Evolutionary conservation across 2,797 vertebrate genomes (phyloP), one percentile per base, ranked within the genome.

Genomic region (Percopsis omiscomaycus): DNA sequence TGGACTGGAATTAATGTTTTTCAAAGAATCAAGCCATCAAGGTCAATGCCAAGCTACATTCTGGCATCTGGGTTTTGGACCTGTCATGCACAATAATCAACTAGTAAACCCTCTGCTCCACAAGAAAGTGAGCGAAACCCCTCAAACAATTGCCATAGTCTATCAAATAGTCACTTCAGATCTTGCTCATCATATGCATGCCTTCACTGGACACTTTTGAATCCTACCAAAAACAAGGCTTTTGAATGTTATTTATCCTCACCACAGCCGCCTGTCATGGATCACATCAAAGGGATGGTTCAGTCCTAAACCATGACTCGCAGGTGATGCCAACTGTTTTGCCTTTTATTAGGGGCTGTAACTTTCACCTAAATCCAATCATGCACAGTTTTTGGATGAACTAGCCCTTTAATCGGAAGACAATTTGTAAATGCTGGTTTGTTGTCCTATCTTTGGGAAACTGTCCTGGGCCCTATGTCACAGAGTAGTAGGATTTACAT

Each of bases 11-110:
- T 57, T 48, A 14, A 0, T 58, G 58, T 54, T 66, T 56, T 58
- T 65, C 53, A 73, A 75, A 66, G 58, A 82, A 79, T 75, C 52
- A 87, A 88, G 88, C 87, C 86, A 89, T 86, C 63, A 16, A 60
- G 81, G 84, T 88, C 80, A 71, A 71, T 77, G 78, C 81, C 79
- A 83, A 86, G 83, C 82, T 64, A 84, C 78, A 65, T 56, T 61
- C 4, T 47, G 56, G 50, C 81, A 10, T 82, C 30, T 51, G 57
- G 12, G 52, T 83, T 63, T 48, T 10, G 59, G 52, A 73, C 60
- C 13, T 55, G 73, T 84, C 71, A 61, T 28, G 53, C 55, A 55
- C n/a, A 45, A 61, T 46, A 44, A 75, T 29, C 45, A 74, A 66
- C 22, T 56, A 42, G 16, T 70, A 78, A 60, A 62, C 58, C 55